phyloP scores from a whole-genome alignment of 2,888 invertebrate genomes.

The Ennomos quercinarius region DNA sequence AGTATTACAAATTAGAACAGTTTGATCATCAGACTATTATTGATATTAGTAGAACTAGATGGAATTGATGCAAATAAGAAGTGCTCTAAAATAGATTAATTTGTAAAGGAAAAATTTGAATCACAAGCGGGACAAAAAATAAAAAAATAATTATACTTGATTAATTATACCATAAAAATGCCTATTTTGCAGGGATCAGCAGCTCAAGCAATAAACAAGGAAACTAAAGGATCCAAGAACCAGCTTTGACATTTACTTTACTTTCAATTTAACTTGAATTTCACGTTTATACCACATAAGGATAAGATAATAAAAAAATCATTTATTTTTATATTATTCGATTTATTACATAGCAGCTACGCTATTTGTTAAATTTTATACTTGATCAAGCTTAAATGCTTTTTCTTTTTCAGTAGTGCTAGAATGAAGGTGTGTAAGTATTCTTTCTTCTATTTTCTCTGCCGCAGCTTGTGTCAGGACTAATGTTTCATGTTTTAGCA shows the following conservation, averaged over 20 bases:
- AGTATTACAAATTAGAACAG: too few species aligned
- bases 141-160: too few species aligned
- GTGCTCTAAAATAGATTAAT: too few species aligned
- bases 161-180: neutral
- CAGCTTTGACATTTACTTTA: constrained; percentile 12
- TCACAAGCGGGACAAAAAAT: too few species aligned
- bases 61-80: too few species aligned
- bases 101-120: too few species aligned
- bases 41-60: too few species aligned
- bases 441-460: constrained; percentile 92
- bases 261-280: constrained; percentile 2
- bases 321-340: constrained; percentile 19
- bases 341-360: constrained; percentile 27
- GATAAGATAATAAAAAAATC: constrained; percentile 27
- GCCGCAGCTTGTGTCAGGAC: constrained; percentile 94
- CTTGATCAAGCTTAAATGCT: constrained; percentile 87
- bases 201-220: constrained; percentile 15
- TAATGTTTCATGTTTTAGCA: constrained; percentile 98
- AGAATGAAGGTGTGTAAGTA: constrained; percentile 89
- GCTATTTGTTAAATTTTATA: constrained; percentile 51
- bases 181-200: constrained; percentile 12
- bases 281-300: constrained; percentile 17
- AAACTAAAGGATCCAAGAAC: constrained; percentile 13
- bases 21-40: too few species aligned
- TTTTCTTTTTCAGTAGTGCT: constrained; percentile 74